Evolutionary conservation across 2,888 invertebrate genomes (phyloP), one percentile per base, ranked within the genome.

Genomic region (Lycia hirtaria): DNA sequence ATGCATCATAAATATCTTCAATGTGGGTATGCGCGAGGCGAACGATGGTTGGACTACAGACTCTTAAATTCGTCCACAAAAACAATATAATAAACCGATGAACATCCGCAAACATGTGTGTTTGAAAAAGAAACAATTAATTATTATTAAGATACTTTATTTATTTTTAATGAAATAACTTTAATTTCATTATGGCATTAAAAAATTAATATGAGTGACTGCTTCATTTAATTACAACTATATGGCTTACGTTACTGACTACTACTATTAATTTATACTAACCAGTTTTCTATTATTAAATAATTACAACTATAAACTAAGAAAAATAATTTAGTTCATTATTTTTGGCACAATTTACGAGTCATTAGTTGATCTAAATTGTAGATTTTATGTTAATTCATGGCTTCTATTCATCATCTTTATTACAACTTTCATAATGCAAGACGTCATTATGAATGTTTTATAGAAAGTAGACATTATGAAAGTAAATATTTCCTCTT

Each of bases 321-420:
- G 15, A 17, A 54, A 50, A 49, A 57, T 62, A 54, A 56, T 59
- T 61, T 56, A 60, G 38, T 49, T 33, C 30, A 47, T 50, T 60
- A 55, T 62, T 65, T 65, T 65, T 65, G 63, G 63, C 63, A 65
- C 59, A 57, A 56, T 30, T 35, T 47, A 41, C 26, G 17, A 26
- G 17, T 26, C n/a, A 41, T 50, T 48, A 32, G 26, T 28, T 17
- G n/a, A 30, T 43, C 43, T 47, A 47, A 54, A 40, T 28, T 48
- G 28, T 2, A 12, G 17, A n/a, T 5, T 50, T 56, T 43, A 30
- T 35, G 15, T 22, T 10, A 10, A 26, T 41, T 10, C 17, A 4
- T 22, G 14, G 22, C 9, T 24, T 38, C n/a, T 22, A 22, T 3
- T 22, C 7, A 14, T 22, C n/a, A 37, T n/a, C n/a, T 19, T n/a